Evolutionary conservation across 2,797 vertebrate genomes (phyloP), one percentile per base, ranked within the genome.

Genomic region (Cryptoprocta ferox): DNA sequence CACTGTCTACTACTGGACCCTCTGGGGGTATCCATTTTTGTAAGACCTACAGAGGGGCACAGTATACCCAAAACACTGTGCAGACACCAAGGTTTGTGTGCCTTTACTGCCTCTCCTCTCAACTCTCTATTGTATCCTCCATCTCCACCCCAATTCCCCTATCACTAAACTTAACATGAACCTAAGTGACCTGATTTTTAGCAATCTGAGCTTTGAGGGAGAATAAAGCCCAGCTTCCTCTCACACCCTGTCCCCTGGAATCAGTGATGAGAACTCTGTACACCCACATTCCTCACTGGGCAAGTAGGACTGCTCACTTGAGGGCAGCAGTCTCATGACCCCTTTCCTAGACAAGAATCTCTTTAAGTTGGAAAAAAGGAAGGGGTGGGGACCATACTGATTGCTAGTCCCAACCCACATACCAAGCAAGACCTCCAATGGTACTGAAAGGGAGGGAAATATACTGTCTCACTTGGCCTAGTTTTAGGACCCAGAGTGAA

Each of bases 281-380:
- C 21, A 76, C 39, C n/a, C 2, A 59, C 15, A 86, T 13, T 88
- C 48, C 26, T 80, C 59, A 45, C 0, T 39, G 73, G 68, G 39
- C 78, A 97, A 73, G 32, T 3, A 66, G 39, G 75, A 68, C 53
- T 73, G 59, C 56, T 48, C 35, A 76, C 35, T 53, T 66, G n/a
- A 96, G 2, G 30, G 32, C 42, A 85, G n/a, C 35, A 71, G 89
- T 75, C 75, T n/a, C 26, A 61, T 50, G 66, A 89, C 5, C 21
- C 61, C 88, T 94, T 81, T 87, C n/a, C 63, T 89, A 35, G 59
- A 81, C 28, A 93, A 94, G 30, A 61, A 68, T 81, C 28, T 90
- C 65, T 95, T 42, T 88, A 92, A 88, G 19, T 80, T 81, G 15
- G 11, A 70, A 86, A 93, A 94, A 80, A 56, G 35, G n/a, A 81